Percentiles rank a stretch among this genome's conserved stretches.
phyloP scores from a whole-genome alignment of 2,797 vertebrate genomes.

The Pseudotriccus pelzelni region DNA sequence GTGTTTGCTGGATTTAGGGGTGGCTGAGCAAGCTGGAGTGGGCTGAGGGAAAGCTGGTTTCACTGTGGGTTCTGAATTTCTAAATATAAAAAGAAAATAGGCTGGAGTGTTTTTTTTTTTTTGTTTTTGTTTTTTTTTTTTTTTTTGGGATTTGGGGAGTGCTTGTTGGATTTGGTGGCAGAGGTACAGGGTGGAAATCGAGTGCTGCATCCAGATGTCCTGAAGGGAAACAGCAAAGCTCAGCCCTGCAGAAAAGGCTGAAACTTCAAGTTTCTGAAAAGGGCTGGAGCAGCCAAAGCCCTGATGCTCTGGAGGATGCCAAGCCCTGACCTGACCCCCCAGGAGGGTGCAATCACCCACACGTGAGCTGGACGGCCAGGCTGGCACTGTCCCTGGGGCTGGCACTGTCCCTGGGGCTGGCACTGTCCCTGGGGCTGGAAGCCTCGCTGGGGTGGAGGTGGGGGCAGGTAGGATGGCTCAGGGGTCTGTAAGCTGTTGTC shows the following conservation, averaged over 20 bases:
- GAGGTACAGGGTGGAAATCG: accelerated
- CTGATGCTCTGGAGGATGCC: accelerated
- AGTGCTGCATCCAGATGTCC: accelerated
- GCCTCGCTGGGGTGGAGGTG: accelerated
- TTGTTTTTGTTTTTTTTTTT: background rate
- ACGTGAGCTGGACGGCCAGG: accelerated
- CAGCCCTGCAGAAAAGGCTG: background rate
- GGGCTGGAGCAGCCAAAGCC: background rate
- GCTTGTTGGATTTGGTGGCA: background rate
- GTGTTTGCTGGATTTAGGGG: background rate
- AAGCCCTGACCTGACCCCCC: background rate
- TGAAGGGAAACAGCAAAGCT: background rate
- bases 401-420: background rate
- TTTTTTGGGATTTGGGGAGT: background rate
- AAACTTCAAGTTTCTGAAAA: background rate
- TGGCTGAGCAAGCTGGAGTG: background rate
- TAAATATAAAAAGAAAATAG: background rate
- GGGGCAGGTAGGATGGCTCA: background rate
- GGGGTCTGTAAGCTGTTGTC: background rate
- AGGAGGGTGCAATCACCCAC: accelerated
- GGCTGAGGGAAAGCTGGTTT: background rate
- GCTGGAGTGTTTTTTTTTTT: background rate
- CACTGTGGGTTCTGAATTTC: background rate
- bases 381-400: background rate
- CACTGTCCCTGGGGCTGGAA: background rate